phyloP scores from a whole-genome alignment of 1,140 invertebrate species.

The Ceratosolen fusciceps region DNA sequence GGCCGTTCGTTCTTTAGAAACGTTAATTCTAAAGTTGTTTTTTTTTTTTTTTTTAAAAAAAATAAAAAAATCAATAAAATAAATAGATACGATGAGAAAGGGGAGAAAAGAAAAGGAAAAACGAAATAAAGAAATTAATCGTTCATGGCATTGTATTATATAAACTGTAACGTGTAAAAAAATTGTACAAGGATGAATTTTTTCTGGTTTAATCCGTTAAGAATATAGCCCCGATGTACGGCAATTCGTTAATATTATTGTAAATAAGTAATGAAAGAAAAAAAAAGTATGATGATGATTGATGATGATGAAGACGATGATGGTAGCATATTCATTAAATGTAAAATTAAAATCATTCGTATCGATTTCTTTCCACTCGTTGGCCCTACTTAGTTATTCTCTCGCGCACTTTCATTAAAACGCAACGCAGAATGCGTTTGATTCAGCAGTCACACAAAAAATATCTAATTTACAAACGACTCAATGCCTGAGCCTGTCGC shows the following conservation, averaged over 20 bases:
- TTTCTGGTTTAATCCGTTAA: constrained; percentile 25
- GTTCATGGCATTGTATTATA: constrained; percentile 32
- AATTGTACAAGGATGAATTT: constrained; percentile 20
- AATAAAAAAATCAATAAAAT: no score
- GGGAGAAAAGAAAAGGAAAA: no score
- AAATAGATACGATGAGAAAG: no score
- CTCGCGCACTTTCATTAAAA: no score
- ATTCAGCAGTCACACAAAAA: no score
- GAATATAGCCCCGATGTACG: background rate
- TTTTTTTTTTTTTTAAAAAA: no score
- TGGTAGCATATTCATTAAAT: constrained; percentile 42
- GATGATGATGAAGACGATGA: no score
- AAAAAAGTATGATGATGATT: no score
- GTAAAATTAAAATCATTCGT: background rate
- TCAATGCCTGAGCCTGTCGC: constrained; percentile 64
- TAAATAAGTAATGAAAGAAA: constrained; percentile 33
- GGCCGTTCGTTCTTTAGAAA: constrained; percentile 24
- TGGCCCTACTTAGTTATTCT: no score
- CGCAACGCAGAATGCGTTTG: no score
- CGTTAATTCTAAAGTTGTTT: constrained; percentile 36
- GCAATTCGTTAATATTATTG: constrained; percentile 34
- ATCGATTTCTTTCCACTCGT: no score
- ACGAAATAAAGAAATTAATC: constrained; percentile 9
- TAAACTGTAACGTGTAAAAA: constrained; percentile 41
- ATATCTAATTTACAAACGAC: no score